phyloP scores from a whole-genome alignment of 1,140 invertebrate species.

The Diabrotica virgifera region DNA sequence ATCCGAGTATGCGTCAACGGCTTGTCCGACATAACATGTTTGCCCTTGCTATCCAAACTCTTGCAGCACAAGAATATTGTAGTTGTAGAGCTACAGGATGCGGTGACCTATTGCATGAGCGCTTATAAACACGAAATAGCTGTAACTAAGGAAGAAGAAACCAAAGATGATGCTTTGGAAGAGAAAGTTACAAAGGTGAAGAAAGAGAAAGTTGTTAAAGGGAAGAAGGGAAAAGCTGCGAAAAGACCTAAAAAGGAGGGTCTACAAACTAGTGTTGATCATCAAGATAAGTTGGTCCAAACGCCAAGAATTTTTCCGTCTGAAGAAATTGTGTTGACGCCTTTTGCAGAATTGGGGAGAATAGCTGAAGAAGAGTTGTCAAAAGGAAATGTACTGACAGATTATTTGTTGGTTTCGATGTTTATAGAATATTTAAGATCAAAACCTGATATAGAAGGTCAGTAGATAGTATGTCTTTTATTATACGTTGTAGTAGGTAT shows the following conservation, averaged over 20 bases:
- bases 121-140: slow-evolving; percentile 54
- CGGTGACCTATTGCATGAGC: slow-evolving; percentile 56
- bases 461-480: background rate
- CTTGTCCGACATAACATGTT: slow-evolving; percentile 47
- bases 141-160: slow-evolving; percentile 46
- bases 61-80: slow-evolving; percentile 50
- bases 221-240: slow-evolving; percentile 22
- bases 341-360: slow-evolving; percentile 55
- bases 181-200: slow-evolving; percentile 22
- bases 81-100: slow-evolving; percentile 54
- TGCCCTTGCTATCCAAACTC: slow-evolving; percentile 50
- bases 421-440: slow-evolving; percentile 59
- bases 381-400: slow-evolving; percentile 53
- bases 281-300: slow-evolving; percentile 40
- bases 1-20: slow-evolving; percentile 53
- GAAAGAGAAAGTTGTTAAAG: slow-evolving; percentile 28
- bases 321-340: slow-evolving; percentile 53
- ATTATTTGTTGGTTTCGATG: slow-evolving; percentile 54
- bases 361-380: slow-evolving; percentile 54
- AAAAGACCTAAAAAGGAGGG: background rate
- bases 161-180: slow-evolving; percentile 19
- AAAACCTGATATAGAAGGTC: slow-evolving; percentile 50
- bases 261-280: background rate
- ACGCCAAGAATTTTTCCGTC: slow-evolving; percentile 57
- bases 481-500: too few relatives aligned